A percentile compares a stretch with the other conserved stretches of the same genome.
phyloP scores from a whole-genome alignment of 2,888 invertebrate genomes.

The Tortricodes alternella region DNA sequence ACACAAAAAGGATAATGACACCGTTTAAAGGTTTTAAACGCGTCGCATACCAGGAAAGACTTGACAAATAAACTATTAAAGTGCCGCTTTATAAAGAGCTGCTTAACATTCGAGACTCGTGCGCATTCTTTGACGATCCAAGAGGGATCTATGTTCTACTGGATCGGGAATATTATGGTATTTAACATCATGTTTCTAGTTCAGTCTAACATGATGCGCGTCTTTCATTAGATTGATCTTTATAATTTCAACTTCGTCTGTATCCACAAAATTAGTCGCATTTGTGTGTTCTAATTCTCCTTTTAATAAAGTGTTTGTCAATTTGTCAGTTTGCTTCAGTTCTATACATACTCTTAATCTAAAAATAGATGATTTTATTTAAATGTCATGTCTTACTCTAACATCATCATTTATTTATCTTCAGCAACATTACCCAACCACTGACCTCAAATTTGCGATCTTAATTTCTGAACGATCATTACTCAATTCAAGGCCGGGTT shows the following conservation, averaged over 20 bases:
- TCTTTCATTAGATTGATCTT: no score
- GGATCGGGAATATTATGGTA: neutral
- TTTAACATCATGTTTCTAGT: no score
- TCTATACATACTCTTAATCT: no score
- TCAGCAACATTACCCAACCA: neutral
- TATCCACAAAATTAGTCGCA: no score
- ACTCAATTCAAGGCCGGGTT: slow-evolving; percentile 16
- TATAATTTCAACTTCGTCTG: no score
- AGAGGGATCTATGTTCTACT: slow-evolving; percentile 22
- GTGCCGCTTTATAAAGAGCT: slow-evolving; percentile 41
- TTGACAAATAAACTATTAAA: slow-evolving; percentile 9
- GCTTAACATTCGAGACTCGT: slow-evolving; percentile 59
- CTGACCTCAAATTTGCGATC: slow-evolving; percentile 23
- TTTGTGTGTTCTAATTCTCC: no score
- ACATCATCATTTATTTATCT: neutral
- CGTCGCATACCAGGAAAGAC: slow-evolving; percentile 8
- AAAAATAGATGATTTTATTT: neutral
- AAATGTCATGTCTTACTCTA: neutral
- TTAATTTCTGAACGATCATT: slow-evolving; percentile 20
- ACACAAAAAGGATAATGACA: neutral
- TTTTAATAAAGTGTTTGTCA: no score
- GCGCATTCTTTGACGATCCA: slow-evolving; percentile 53
- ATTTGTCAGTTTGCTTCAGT: no score
- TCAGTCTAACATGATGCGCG: no score
- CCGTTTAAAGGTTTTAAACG: neutral